Evolutionary conservation across 1,140 invertebrate genomes (phyloP), one percentile per base, ranked within the genome.

Genomic region (Cotesia glomerata): DNA sequence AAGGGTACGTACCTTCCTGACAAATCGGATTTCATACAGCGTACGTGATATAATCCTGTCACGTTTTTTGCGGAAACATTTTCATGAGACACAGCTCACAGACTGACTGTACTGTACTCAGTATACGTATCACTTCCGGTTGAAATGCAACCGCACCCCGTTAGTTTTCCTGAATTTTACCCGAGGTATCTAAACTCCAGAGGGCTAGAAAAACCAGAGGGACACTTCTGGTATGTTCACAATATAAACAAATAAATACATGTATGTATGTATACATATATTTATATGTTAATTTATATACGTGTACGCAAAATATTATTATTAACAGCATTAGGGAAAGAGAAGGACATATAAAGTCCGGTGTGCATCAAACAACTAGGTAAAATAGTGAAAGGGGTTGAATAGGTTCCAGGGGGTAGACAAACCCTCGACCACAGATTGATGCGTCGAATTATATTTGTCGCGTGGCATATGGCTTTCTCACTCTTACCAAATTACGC

Each of bases 381-480:
- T 56, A 35, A 72, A 54, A 45, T 63, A 64, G 61, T 18, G 49
- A 49, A 36, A 63, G 18, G 36, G 62, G 39, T 14, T 45, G 5
- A 39, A 45, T 7, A 11, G 32, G 36, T 7, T 7, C 8, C 18
- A 45, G 34, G 5, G 67, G 52, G n/a, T 18, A 56, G 39, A 78
- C 68, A 54, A 76, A 66, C 81, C 71, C 77, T 76, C 79, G 74
- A 80, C 83, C 84, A 73, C 83, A 85, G 84, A 85, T 85, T 85
- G 84, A 85, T 85, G 83, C 78, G 79, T 75, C 79, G 83, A 85
- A 85, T 85, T 84, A 85, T 81, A 80, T 79, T 84, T 79, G 81
- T 83, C 81, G 77, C 81, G 73, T 75, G 78, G 56, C 74, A 59
- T 75, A 76, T 54, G 36, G 45, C 62, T 26, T 16, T 39, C 49